Percentiles rank a stretch among this genome's conserved stretches.
These are phyloP conservation scores for Calyptommatus sinebrachiatus DNA, from an alignment of 2,113 vertebrate genomes.

Conservation along the genomic window DNA sequence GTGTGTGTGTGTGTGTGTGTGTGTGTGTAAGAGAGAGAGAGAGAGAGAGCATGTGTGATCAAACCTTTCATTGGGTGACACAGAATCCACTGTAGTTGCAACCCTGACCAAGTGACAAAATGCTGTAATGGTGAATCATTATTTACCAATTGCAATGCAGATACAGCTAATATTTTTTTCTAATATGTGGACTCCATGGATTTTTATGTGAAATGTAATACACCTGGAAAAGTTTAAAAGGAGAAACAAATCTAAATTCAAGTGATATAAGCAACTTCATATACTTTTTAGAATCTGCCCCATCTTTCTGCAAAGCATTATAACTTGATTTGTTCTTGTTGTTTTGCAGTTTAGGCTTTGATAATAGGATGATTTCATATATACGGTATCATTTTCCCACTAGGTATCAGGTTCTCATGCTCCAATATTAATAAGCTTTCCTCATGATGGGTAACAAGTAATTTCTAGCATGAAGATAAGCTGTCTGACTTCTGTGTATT, in stretches of 20 bases:
- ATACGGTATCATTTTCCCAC: neutral
- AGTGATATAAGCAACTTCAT: neutral
- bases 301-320: neutral
- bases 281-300: neutral
- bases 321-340: constrained; percentile 7
- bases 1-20: no score
- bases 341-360: neutral
- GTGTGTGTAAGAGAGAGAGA: no score
- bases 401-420: neutral
- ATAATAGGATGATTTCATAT: neutral
- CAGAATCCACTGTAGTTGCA: no score
- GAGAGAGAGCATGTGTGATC: no score
- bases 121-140: no score
- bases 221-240: neutral
- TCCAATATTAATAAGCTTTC: neutral
- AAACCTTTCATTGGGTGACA: no score
- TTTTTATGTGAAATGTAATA: no score
- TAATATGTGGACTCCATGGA: no score
- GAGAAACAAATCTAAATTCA: neutral
- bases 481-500: neutral
- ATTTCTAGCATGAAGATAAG: constrained; percentile 34
- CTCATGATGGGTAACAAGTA: neutral
- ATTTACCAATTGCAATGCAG: no score
- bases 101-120: no score
- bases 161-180: no score